A percentile compares a stretch with the other conserved stretches of the same genome.
Conservation (phyloP, 2,113 vertebrate genomes). For the Polypterus bichir region DNA sequence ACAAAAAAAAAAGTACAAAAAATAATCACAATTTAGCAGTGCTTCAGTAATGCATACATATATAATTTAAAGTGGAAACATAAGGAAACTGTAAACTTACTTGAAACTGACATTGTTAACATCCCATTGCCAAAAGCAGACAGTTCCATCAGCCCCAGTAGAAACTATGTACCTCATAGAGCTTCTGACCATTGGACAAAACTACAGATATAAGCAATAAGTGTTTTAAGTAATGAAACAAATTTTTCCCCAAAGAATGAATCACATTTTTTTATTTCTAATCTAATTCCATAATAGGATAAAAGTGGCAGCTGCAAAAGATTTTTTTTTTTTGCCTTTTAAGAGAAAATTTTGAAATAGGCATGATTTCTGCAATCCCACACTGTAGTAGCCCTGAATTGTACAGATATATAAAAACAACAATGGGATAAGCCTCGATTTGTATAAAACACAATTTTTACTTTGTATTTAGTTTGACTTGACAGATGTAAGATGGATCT, state of each 20-base stretch:
- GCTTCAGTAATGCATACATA: background rate
- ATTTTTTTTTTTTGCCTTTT: too few relatives aligned
- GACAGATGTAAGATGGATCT: too few relatives aligned
- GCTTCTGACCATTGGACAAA: slow-evolving; percentile 88
- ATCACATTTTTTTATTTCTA: too few relatives aligned
- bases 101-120: slow-evolving; percentile 73
- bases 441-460: too few relatives aligned
- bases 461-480: too few relatives aligned
- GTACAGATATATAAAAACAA: too few relatives aligned
- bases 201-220: slow-evolving; percentile 50
- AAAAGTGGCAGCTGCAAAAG: too few relatives aligned
- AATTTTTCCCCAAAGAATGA: background rate
- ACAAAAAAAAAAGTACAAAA: slow-evolving; percentile 2
- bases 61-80: background rate
- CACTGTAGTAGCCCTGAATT: too few relatives aligned
- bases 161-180: slow-evolving; percentile 86
- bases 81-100: slow-evolving; percentile 39
- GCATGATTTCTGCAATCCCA: too few relatives aligned
- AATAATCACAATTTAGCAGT: background rate
- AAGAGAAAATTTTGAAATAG: too few relatives aligned
- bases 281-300: too few relatives aligned
- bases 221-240: background rate
- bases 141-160: slow-evolving; percentile 89
- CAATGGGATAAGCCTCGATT: too few relatives aligned
- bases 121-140: slow-evolving; percentile 97